Evolutionary conservation across 2,113 vertebrate genomes (phyloP).

Genomic region (Hystrix brachyura): DNA sequence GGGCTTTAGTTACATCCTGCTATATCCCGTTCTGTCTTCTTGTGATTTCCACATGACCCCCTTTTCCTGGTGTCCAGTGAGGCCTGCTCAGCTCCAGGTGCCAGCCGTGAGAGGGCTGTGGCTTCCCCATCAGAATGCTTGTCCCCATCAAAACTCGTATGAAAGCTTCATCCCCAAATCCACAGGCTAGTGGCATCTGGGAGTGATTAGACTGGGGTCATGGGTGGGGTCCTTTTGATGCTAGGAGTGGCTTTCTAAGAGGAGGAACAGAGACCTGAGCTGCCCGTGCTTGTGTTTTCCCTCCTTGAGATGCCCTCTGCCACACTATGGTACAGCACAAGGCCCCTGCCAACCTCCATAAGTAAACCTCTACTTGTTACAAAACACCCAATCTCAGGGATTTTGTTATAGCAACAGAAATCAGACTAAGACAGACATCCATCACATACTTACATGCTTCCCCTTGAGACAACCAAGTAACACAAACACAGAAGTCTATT

Average conservation of each 20-base stretch:
- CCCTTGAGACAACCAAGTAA: accelerated
- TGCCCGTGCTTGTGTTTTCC: background rate
- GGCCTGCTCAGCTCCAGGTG: too few species aligned
- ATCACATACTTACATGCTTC: accelerated
- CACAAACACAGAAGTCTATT: background rate
- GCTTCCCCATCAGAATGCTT: background rate
- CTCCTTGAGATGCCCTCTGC: background rate
- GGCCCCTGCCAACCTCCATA: background rate
- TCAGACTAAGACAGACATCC: background rate
- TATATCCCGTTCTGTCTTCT: background rate
- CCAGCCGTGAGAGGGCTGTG: background rate
- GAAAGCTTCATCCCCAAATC: background rate
- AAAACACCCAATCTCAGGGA: background rate
- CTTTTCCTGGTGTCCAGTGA: background rate
- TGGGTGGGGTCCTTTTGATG: background rate
- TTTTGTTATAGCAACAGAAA: background rate
- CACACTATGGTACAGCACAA: background rate
- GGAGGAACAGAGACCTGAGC: background rate
- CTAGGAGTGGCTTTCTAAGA: background rate
- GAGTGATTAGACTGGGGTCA: background rate
- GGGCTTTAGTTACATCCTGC: too few species aligned
- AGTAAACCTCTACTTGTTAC: background rate
- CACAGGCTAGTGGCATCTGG: background rate
- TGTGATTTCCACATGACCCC: accelerated
- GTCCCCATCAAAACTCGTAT: background rate